Percentiles rank a stretch among this genome's conserved stretches.
phyloP scores from a whole-genome alignment of 1,140 invertebrate species.

The Cydia amplana region DNA sequence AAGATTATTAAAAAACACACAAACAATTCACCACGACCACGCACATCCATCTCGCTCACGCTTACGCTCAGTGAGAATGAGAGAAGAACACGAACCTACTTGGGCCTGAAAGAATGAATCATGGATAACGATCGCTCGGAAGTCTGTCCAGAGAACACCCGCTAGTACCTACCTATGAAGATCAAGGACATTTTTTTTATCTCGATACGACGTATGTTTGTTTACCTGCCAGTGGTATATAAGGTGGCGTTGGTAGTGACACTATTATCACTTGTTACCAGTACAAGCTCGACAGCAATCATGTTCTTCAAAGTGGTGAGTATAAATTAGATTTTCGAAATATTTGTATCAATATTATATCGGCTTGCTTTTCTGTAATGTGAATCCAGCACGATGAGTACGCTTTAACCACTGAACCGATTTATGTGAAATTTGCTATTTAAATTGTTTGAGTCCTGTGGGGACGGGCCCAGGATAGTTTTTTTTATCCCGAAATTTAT shows the following conservation, averaged over 20 bases:
- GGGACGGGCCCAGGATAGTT: too few species aligned
- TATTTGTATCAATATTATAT: neutral
- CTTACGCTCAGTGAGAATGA: too few species aligned
- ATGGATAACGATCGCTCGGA: neutral
- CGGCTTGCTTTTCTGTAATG: too few species aligned
- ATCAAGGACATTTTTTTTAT: slow-evolving; percentile 34
- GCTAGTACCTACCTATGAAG: slow-evolving; percentile 5
- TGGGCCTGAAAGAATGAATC: neutral
- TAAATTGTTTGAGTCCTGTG: too few species aligned
- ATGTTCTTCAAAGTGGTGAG: slow-evolving; percentile 21
- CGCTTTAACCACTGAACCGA: too few species aligned
- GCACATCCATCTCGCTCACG: too few species aligned
- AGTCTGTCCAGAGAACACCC: slow-evolving; percentile 7
- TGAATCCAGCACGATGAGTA: too few species aligned
- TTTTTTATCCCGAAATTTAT: too few species aligned
- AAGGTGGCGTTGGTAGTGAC: neutral
- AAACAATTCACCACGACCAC: too few species aligned
- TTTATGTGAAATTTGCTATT: too few species aligned
- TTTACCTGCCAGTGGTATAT: slow-evolving; percentile 4
- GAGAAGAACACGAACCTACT: too few species aligned
- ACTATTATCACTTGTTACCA: slow-evolving; percentile 31
- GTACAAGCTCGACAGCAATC: slow-evolving; percentile 22
- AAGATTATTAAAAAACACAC: too few species aligned
- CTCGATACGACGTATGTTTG: neutral
- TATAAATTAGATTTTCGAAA: neutral